Conservation (phyloP, 2,113 vertebrate species). For the Sturnus vulgaris region DNA sequence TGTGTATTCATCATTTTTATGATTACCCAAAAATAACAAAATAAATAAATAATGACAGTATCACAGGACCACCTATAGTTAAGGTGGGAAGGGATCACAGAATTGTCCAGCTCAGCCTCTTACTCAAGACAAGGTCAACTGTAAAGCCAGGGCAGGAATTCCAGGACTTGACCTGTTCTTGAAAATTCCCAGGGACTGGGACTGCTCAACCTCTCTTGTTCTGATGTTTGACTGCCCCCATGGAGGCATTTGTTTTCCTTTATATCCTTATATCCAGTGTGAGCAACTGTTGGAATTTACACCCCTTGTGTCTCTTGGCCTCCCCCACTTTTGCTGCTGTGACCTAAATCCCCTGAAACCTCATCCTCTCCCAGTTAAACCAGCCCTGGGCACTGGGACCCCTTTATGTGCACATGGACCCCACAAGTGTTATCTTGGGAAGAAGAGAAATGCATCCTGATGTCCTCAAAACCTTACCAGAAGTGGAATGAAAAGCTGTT, state of each 20-base stretch:
- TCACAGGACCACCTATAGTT: background rate
- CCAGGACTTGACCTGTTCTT: background rate
- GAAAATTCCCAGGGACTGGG: too few species aligned
- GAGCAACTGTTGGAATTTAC: background rate
- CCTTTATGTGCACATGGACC: background rate
- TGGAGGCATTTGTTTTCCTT: too few species aligned
- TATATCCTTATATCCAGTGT: background rate
- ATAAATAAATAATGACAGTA: background rate
- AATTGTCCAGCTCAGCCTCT: background rate
- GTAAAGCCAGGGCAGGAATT: background rate
- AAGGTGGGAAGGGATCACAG: background rate
- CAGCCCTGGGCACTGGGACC: background rate
- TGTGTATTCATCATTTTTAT: background rate
- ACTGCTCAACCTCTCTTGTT: background rate
- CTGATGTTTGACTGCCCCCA: background rate
- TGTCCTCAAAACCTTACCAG: background rate
- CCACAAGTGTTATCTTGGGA: rapidly evolving
- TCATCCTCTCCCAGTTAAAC: background rate
- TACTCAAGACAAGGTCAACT: background rate
- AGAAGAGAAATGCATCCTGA: background rate
- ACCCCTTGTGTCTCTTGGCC: background rate
- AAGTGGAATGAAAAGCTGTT: background rate
- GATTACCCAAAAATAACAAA: background rate
- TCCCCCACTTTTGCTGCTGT: background rate
- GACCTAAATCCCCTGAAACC: background rate